Percentiles rank a stretch among this genome's conserved stretches.
phyloP scores from a whole-genome alignment of 2,888 invertebrate genomes.

The Caenorhabditis afra region DNA sequence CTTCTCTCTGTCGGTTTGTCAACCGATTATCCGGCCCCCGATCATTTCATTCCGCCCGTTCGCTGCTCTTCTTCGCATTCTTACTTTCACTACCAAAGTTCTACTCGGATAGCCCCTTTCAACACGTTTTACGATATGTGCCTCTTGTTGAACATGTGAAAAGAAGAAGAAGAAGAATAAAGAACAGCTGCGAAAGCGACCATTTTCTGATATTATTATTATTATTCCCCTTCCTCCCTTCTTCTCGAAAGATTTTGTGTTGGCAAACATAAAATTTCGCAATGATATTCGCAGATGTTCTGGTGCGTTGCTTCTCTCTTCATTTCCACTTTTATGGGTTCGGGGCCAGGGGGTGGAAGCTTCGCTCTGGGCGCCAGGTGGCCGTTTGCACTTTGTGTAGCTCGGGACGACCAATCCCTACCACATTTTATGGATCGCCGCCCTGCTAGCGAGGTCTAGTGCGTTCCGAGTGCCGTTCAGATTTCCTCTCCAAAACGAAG shows the following conservation, averaged over 20 bases:
- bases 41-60: conserved; percentile 1
- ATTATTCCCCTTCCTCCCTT: neutral
- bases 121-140: conserved; percentile 9
- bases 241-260: conserved; percentile 20
- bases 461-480: neutral
- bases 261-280: conserved; percentile 44
- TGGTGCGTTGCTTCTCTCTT: conserved; percentile 41
- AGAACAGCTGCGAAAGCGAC: conserved; percentile 22
- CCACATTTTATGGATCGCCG: neutral
- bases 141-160: conserved; percentile 25
- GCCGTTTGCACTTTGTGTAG: neutral
- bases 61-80: conserved; percentile 1
- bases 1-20: conserved; percentile 17
- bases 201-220: conserved; percentile 29
- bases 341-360: conserved; percentile 8
- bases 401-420: neutral
- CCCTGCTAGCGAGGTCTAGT: neutral
- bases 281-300: conserved; percentile 58
- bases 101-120: neutral
- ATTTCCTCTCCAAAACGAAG: conserved; percentile 3
- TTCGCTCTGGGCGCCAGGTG: conserved; percentile 29
- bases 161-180: no score
- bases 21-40: conserved; percentile 46
- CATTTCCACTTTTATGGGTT: conserved; percentile 28
- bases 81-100: neutral